These are phyloP conservation scores for Aricia artaxerxes DNA, from an alignment of 2,888 invertebrate genomes.

Conservation along the genomic window DNA sequence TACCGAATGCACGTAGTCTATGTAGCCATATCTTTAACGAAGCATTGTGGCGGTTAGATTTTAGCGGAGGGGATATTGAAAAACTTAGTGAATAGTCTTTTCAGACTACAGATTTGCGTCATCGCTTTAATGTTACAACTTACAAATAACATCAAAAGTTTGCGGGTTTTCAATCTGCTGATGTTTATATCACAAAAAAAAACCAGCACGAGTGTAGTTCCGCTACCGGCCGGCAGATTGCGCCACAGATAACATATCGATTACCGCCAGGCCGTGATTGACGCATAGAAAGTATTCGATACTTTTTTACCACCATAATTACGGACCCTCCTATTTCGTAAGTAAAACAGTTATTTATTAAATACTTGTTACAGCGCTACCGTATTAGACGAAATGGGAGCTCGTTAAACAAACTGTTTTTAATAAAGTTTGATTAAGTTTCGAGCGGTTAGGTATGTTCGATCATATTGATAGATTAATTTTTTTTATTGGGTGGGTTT, in stretches of 20 bases:
- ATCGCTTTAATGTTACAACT: not conserved
- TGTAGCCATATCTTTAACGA: too few species aligned
- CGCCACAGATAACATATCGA: conserved; percentile 64
- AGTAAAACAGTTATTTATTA: conserved; percentile 45
- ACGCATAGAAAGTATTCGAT: conserved; percentile 60
- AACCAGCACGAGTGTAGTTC: conserved; percentile 47
- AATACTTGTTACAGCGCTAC: conserved; percentile 50
- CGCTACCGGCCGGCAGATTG: conserved; percentile 67
- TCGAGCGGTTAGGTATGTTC: conserved; percentile 39
- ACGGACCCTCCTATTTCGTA: conserved; percentile 38
- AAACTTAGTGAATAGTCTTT: too few species aligned
- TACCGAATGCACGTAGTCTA: too few species aligned
- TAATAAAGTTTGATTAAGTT: conserved; percentile 54
- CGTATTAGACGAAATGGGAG: conserved; percentile 60
- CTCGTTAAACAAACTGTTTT: conserved; percentile 66
- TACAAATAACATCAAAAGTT: not conserved
- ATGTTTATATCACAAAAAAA: conserved; percentile 5
- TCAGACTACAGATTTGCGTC: not conserved
- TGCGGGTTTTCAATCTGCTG: not conserved
- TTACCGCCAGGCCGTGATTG: conserved; percentile 64
- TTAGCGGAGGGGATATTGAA: too few species aligned
- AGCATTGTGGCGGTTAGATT: too few species aligned
- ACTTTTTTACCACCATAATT: conserved; percentile 34
- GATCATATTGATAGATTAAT: conserved; percentile 50
- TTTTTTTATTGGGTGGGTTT: conserved; percentile 38